Percentiles rank a stretch among this genome's conserved stretches.
phyloP scores from a whole-genome alignment of 2,888 invertebrate genomes.

The Rhingia campestris region DNA sequence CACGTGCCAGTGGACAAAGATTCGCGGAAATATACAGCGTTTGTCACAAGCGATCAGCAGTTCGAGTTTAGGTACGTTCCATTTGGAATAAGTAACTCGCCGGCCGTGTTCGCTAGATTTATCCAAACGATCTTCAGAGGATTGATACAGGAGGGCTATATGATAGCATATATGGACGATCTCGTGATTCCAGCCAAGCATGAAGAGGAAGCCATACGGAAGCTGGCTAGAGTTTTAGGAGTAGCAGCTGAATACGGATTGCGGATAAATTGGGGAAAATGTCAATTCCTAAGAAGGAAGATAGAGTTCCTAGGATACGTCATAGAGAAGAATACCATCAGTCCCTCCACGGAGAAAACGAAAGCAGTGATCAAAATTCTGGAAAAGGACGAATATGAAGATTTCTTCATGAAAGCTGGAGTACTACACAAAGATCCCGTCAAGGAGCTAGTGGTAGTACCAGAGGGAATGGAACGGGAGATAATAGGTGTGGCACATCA shows the following conservation, averaged over 20 bases:
- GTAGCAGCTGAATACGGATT: slow-evolving; percentile 48
- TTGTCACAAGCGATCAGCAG: slow-evolving; percentile 62
- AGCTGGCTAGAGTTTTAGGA: slow-evolving; percentile 41
- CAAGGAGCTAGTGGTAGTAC: background rate
- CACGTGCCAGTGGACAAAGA: slow-evolving; percentile 59
- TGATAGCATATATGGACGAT: slow-evolving; percentile 69
- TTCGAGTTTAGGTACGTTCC: slow-evolving; percentile 67
- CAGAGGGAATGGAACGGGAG: too few species aligned
- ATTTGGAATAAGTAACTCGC: slow-evolving; percentile 65
- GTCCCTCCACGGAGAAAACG: slow-evolving; percentile 44
- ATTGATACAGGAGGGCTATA: slow-evolving; percentile 53
- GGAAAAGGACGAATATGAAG: too few species aligned
- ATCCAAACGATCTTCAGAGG: slow-evolving; percentile 58
- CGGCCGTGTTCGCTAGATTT: slow-evolving; percentile 63
- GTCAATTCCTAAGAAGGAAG: slow-evolving; percentile 60
- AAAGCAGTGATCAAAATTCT: slow-evolving; percentile 6
- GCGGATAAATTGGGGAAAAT: slow-evolving; percentile 71
- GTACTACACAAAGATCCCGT: background rate
- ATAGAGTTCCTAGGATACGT: slow-evolving; percentile 63
- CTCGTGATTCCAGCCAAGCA: slow-evolving; percentile 63
- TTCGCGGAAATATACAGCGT: slow-evolving; percentile 60
- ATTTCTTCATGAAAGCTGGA: background rate
- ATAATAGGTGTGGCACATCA: too few species aligned
- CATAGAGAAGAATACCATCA: slow-evolving; percentile 48
- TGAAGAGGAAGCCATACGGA: slow-evolving; percentile 56